Evolutionary conservation across 2,888 invertebrate species (phyloP), one percentile per base, ranked within the genome.

Genomic region (Tortrix viridana): DNA sequence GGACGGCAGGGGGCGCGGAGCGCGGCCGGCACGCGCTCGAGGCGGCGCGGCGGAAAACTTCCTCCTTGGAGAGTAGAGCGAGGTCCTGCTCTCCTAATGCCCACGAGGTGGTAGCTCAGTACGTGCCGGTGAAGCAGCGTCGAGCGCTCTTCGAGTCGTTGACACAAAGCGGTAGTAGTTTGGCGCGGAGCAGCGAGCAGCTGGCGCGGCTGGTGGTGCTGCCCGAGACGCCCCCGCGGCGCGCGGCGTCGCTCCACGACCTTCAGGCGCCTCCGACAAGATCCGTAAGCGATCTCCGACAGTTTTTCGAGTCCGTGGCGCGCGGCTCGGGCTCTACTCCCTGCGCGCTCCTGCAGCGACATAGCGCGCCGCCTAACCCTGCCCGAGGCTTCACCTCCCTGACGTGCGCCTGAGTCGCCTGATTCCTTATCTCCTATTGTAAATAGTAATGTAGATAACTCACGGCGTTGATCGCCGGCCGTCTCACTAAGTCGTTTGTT

Each of bases 81-180:
- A 82, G 92, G 65, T 92, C 92, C 14, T 91, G 90, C 71, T 90
- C 91, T 22, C 91, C 92, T n/a, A 89, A 86, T 68, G 80, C 86
- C 32, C 89, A 89, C 71, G 91, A 89, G 68, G 89, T 80, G 43
- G 75, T 86, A 18, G 94, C 95, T 65, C 93, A 93, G 71, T 95
- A 95, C 75, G 95, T 95, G 37, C 95, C 96, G 0, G 96, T 96
- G 44, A 93, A 93, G 70, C 95, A 95, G 73, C 94, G 95, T 71
- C 89, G 95, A 23, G 94, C 95, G 14, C 83, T 95, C 19, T 95
- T 96, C 76, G 96, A 96, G 75, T 95, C 95, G 1, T 77, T 95
- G 60, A 95, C 95, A 50, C 89, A 94, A 67, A 89, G 93, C 66
- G 94, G 94, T 1, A 89, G 94, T 9, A 89, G 94, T 66, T 93